Conservation (phyloP, 2,888 invertebrate species). For the Agriopis aurantiaria region DNA sequence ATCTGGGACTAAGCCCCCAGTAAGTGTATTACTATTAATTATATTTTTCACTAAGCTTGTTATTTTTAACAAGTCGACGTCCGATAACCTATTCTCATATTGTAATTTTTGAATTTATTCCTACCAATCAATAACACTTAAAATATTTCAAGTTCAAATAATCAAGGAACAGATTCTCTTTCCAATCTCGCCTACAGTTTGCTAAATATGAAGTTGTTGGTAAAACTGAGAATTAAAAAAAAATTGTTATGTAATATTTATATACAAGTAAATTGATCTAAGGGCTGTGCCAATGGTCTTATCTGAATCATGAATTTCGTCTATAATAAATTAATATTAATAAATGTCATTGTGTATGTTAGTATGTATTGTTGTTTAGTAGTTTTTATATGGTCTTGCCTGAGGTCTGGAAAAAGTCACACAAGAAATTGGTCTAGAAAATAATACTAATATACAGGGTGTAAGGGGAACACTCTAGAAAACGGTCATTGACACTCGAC, state of each 20-base stretch:
- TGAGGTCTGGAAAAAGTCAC: neutral
- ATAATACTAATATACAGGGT: no score
- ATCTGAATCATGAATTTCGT: constrained; percentile 21
- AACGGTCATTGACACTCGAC: no score
- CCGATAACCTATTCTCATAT: no score
- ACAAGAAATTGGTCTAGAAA: neutral
- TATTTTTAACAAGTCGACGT: no score
- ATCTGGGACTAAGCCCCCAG: no score
- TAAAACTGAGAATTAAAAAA: neutral
- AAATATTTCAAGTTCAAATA: no score
- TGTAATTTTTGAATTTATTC: no score
- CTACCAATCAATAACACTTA: no score
- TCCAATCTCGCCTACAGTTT: neutral
- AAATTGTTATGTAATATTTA: neutral
- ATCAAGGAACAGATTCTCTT: neutral
- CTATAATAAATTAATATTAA: constrained; percentile 9
- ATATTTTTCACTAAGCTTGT: no score
- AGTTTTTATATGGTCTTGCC: neutral
- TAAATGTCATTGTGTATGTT: neutral
- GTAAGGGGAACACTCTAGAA: no score
- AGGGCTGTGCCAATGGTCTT: constrained; percentile 28
- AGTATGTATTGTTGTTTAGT: constrained; percentile 24
- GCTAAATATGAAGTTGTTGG: neutral
- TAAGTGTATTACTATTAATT: no score
- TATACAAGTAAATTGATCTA: neutral